Base-by-base conservation (phyloP, 1,140 invertebrate genomes). In the Sycobia sp. region DNA sequence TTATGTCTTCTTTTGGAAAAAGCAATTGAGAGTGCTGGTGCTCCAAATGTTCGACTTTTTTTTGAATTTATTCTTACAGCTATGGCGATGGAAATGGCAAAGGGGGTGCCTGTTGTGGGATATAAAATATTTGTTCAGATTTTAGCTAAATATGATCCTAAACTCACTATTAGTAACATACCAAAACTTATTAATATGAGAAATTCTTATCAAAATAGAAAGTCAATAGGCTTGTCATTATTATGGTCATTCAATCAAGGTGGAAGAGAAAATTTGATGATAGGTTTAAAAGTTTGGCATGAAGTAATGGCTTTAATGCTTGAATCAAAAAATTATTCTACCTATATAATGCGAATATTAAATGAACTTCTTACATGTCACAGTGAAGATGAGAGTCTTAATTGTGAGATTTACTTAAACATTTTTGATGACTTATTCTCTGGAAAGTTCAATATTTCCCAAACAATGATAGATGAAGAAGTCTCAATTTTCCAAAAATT, bases 201-300 rank as follows among this genome's bases (percentile, higher is more conserved):
- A 41, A 90, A 87, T 61, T 91, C 90, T 2, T 92, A 92, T 76
- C 89, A 92, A 71, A 94, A 93, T 73, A 83, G 91, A 41, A 89
- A 89, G 61, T 84, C 86, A 16, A 88, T 93, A 68, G 90, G 91
- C 22, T 75, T 92, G 34, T 88, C 90, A 4, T 80, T 94, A 11
- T 74, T 94, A 1, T 94, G 92, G 92, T 88, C 86, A 9, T 80
- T 93, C 49, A 89, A 90, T 0, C 91, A 94, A 77, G 88, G 87
- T 50, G 91, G 91, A 0, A 78, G 83, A 44, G 86, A 83, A 61
- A 84, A 91, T 71, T 83, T 93, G 18, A 77, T 78, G 29, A 84
- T 87, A 69, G 92, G 91, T 41, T 80, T 93, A n/a, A 88, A 87
- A 84, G 87, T 91, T 4, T 94, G 92, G 90, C 86, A 91, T 73